Evolutionary conservation across 2,888 invertebrate genomes (phyloP), one percentile per base, ranked within the genome.

Genomic region (Drosophila merina): DNA sequence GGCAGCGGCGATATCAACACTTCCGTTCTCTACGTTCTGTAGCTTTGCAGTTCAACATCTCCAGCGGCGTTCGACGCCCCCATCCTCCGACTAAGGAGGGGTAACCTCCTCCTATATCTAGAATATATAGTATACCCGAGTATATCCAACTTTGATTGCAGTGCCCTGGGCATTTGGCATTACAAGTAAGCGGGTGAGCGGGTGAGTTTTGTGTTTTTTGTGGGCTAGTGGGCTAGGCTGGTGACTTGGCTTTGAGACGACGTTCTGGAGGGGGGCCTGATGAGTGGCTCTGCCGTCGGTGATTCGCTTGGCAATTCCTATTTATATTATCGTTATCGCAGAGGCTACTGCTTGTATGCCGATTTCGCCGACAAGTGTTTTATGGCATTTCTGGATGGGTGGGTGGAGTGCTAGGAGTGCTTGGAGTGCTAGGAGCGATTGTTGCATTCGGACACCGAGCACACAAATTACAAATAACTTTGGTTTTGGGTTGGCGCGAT

Each of bases 1-100:
- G 55, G 80, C 81, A 72, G 80, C 70, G 72, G 66, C 71, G 80
- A 78, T 78, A 86, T 78, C 85, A 84, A 84, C 87, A 81, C 82
- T 81, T 84, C 82, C 82, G 72, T 59, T 80, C 70, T 55, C 59
- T 67, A 60, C 20, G 59, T 67, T 44, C 9, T 10, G 10, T 25
- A 44, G 44, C 8, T 64, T 9, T 9, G 20, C 20, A 25, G 42
- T 25, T 64, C 66, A 67, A 67, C 36, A 28, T n/a, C 49, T 52
- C 36, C 55, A 31, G 14, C 55, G 10, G 25, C 45, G 25, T 31
- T 68, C 62, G 73, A 51, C 70, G 68, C 64, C 76, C 25, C 33
- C 31, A 20, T 20, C 20, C 20, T 20, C 20, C 20, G 20, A 20
- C 20, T 1, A 20, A 20, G 20, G 20, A 20, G 20, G 20, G 20